Evolutionary conservation across 2,797 vertebrate genomes (phyloP).

Genomic region (Tangara arthus): DNA sequence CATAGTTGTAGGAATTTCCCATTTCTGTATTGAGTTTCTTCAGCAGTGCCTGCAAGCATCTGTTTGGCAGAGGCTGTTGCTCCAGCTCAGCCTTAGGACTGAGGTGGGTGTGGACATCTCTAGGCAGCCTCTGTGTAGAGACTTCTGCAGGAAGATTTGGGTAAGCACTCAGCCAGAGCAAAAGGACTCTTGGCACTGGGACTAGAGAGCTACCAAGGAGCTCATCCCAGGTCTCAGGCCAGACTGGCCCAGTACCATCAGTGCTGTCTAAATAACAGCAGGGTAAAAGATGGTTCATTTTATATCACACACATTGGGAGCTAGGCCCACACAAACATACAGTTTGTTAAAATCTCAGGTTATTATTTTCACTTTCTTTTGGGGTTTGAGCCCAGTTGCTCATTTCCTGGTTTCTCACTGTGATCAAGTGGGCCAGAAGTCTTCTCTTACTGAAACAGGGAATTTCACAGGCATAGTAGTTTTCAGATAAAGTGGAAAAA

Average conservation of each 20-base stretch:
- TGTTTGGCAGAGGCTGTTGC: background rate
- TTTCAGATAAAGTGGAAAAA: background rate
- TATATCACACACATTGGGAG: background rate
- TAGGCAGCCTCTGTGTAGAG: fast-evolving
- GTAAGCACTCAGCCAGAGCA: background rate
- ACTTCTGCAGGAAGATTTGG: background rate
- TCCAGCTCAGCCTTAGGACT: background rate
- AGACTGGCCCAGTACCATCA: background rate
- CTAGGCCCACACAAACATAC: background rate
- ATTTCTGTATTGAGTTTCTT: background rate
- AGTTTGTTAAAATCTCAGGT: background rate
- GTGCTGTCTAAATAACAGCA: background rate
- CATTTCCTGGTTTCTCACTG: background rate
- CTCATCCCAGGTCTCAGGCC: background rate
- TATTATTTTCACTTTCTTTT: background rate
- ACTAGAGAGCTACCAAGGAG: background rate
- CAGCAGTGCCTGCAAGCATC: background rate
- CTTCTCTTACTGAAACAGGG: background rate
- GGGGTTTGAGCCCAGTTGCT: background rate
- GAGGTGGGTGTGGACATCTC: background rate
- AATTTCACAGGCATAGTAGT: background rate
- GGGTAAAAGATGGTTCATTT: background rate
- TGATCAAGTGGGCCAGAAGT: background rate
- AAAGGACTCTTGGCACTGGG: background rate
- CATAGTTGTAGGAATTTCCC: background rate